phyloP scores from a whole-genome alignment of 2,113 vertebrate species.

The Lethenteron reissneri region DNA sequence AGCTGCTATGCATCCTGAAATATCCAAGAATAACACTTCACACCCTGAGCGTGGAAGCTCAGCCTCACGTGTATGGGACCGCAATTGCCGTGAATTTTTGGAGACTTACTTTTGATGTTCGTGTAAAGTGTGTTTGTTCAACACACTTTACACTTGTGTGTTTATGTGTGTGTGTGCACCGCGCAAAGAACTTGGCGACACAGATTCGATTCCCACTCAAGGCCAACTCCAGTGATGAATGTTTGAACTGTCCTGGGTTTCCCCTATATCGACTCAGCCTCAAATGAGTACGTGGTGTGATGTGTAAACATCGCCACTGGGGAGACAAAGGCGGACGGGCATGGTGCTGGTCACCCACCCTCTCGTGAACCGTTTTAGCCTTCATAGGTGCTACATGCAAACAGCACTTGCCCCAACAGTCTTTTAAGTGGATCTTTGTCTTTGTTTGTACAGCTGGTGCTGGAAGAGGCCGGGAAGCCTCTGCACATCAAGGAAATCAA shows the following conservation, averaged over 20 bases:
- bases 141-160: neutral
- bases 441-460: slow-evolving; percentile 24
- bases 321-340: neutral
- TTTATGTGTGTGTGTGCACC: too few species aligned
- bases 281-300: too few species aligned
- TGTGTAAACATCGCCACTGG: too few species aligned
- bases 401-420: neutral
- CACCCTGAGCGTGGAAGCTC: too few species aligned
- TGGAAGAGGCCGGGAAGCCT: slow-evolving; percentile 35
- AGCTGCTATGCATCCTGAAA: too few species aligned
- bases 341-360: neutral
- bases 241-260: neutral
- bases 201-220: neutral
- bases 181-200: too few species aligned
- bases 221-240: neutral
- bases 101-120: neutral
- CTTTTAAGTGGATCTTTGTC: neutral
- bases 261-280: neutral
- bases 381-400: neutral
- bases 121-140: neutral
- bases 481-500: slow-evolving; percentile 52
- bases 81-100: too few species aligned
- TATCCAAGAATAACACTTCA: too few species aligned
- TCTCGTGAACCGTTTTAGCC: neutral
- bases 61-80: too few species aligned